phyloP scores from a whole-genome alignment of 2,888 invertebrate genomes.

The Tetropium fuscum region DNA sequence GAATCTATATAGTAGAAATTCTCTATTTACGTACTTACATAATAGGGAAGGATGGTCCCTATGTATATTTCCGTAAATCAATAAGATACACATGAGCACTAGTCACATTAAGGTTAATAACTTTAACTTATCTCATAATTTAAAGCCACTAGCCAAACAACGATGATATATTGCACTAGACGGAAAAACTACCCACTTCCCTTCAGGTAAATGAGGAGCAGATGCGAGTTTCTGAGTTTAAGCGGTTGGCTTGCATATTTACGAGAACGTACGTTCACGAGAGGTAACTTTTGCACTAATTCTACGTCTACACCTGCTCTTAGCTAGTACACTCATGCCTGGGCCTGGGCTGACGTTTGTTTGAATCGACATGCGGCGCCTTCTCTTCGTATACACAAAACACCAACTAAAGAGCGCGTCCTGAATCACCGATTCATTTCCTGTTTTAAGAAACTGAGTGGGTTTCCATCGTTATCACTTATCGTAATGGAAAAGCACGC shows the following conservation, averaged over 20 bases:
- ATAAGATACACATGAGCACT: too few relatives aligned
- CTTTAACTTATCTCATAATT: too few relatives aligned
- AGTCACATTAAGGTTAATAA: too few relatives aligned
- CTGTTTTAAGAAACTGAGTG: conserved; percentile 34
- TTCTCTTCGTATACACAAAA: conserved; percentile 6
- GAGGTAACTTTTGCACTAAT: conserved; percentile 25
- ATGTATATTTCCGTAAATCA: too few relatives aligned
- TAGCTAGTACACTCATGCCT: neutral
- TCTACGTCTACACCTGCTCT: conserved; percentile 30
- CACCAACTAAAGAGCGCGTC: conserved; percentile 22
- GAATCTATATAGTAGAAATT: too few relatives aligned
- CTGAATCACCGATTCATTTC: conserved; percentile 33
- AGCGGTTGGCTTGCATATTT: conserved; percentile 10
- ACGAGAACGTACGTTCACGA: conserved; percentile 3
- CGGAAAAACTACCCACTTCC: conserved; percentile 5
- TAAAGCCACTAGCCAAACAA: too few relatives aligned
- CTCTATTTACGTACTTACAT: too few relatives aligned
- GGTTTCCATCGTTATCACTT: conserved; percentile 18
- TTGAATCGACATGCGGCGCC: conserved; percentile 10
- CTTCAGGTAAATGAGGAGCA: conserved; percentile 13
- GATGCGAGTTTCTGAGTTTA: conserved; percentile 7
- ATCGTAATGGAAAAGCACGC: too few relatives aligned
- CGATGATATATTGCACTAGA: too few relatives aligned
- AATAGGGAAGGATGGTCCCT: too few relatives aligned
- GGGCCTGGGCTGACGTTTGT: conserved; percentile 9